Percentiles rank a stretch among this genome's conserved stretches.
phyloP scores from a whole-genome alignment of 2,888 invertebrate species.

The Fragum sueziense region DNA sequence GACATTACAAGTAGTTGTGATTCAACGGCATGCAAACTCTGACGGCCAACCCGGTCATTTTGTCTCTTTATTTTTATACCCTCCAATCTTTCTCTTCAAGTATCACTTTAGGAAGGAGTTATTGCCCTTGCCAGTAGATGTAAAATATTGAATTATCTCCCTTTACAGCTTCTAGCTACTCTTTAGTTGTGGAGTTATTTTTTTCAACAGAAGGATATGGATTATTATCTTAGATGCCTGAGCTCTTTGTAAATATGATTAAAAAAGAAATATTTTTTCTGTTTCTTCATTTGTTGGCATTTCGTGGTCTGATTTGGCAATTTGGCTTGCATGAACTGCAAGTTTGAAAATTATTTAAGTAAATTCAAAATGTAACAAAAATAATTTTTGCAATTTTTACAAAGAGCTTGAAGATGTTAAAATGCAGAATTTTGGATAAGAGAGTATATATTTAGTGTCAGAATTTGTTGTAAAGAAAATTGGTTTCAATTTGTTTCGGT shows the following conservation, averaged over 20 bases:
- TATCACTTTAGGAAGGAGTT: slow-evolving; percentile 10
- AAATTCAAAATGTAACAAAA: no score
- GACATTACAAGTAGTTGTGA: slow-evolving; percentile 16
- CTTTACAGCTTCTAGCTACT: slow-evolving; percentile 26
- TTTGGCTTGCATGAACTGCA: no score
- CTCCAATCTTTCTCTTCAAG: slow-evolving; percentile 2
- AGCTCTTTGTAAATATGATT: background rate
- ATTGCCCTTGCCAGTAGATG: slow-evolving; percentile 24
- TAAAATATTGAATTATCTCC: slow-evolving; percentile 9
- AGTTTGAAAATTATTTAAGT: no score
- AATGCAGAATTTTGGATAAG: no score
- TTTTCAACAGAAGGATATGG: slow-evolving; percentile 22
- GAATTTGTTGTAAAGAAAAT: no score
- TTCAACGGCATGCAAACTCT: slow-evolving; percentile 9
- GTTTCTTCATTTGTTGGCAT: no score
- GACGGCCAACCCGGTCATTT: slow-evolving; percentile 12
- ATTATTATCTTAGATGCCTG: background rate
- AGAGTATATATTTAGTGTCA: no score
- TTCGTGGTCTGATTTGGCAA: no score
- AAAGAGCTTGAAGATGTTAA: no score
- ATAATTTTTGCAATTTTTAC: no score
- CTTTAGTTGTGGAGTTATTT: slow-evolving; percentile 32
- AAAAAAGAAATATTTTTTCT: no score
- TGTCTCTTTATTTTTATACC: background rate
- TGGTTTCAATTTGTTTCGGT: no score